Evolutionary conservation across 2,113 vertebrate genomes (phyloP), one percentile per base, ranked within the genome.

Genomic region (Callionymus lyra): DNA sequence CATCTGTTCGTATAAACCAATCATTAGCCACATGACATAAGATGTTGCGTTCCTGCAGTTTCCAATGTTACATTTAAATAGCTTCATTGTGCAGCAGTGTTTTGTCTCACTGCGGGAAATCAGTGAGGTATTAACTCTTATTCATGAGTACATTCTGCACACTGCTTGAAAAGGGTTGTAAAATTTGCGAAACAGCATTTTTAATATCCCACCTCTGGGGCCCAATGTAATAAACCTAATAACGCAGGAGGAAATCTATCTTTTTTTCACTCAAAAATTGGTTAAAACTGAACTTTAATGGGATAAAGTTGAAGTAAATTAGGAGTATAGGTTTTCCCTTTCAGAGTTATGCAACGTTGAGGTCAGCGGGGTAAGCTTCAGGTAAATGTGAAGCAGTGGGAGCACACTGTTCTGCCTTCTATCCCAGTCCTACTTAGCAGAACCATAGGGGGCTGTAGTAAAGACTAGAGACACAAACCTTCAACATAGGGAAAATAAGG

Each of bases 351-450:
- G 62, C 59, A 47, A 64, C 44, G 59, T 6, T 9, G 45, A 62
- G 79, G 72, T 79, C 68, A 82, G 72, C 69, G 70, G 72, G 71
- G 41, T 78, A 82, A 84, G 74, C 76, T 68, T 79, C 63, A 74
- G 79, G 77, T 84, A 81, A 79, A 81, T 77, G 63, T 14, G 48
- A 76, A 59, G 58, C 66, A 60, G 47, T 68, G 49, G 74, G 70
- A 51, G 65, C 44, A 65, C 32, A 41, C 60, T 38, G 65, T 49
- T 50, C 62, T 56, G 66, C 62, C 67, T 75, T 68, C 75, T 76
- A 71, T 68, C 69, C 62, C 62, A 59, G 48, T 65, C 66, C 68
- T 63, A 52, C 73, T 76, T 70, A 65, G 65, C 48, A 51, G 64
- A 71, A 69, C 76, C 74, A 68, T 75, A 78, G 80, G 72, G 69